Evolutionary conservation across 2,888 invertebrate species (phyloP).

Genomic region (Ditula angustiorana): DNA sequence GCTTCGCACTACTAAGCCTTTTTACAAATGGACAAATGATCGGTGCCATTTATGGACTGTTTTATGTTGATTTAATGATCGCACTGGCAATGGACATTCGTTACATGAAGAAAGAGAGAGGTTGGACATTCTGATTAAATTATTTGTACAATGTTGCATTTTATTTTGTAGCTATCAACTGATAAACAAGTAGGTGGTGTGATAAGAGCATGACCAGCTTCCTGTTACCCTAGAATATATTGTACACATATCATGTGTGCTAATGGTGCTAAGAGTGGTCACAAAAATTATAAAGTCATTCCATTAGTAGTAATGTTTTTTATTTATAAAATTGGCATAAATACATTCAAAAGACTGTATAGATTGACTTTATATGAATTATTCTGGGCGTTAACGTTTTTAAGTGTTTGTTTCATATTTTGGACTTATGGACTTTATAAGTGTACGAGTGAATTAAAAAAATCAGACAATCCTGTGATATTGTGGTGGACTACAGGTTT

Average conservation of each 20-base stretch:
- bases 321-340: conserved; percentile 50
- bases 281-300: not conserved
- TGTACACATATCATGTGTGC: not conserved
- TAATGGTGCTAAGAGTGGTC: conserved; percentile 7
- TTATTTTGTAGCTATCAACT: conserved; percentile 26
- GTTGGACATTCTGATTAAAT: conserved; percentile 59
- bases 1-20: conserved; percentile 57
- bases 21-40: conserved; percentile 57
- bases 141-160: conserved; percentile 15
- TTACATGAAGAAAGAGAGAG: conserved; percentile 70
- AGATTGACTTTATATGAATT: conserved; percentile 56
- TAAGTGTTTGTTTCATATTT: conserved; percentile 50
- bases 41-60: conserved; percentile 72
- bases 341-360: conserved; percentile 50
- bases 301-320: conserved; percentile 44
- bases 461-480: conserved; percentile 59
- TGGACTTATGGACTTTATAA: conserved; percentile 47
- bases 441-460: conserved; percentile 40
- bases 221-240: not conserved
- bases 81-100: conserved; percentile 69
- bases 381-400: conserved; percentile 41
- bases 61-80: conserved; percentile 73
- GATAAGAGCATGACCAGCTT: not conserved
- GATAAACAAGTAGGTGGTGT: conserved; percentile 16
- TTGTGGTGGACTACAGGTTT: conserved; percentile 78